A percentile compares a stretch with the other conserved stretches of the same genome.
These are phyloP conservation scores for Lophochroa leadbeateri DNA, from an alignment of 2,113 vertebrate genomes.

Conservation along the genomic window DNA sequence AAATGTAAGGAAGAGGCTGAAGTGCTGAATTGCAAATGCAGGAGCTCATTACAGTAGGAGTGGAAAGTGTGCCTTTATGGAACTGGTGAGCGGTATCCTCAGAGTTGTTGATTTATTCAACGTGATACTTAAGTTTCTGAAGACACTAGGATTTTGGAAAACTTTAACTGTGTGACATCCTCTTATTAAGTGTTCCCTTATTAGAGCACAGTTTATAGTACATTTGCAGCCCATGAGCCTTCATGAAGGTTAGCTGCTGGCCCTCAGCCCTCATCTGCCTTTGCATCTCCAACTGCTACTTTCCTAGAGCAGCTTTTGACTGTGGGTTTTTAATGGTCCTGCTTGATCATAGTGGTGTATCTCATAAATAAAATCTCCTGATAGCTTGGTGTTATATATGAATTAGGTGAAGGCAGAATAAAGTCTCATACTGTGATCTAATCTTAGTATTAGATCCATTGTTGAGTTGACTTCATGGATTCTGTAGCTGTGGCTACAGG, in stretches of 20 bases:
- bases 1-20: neutral
- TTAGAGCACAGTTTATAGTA: neutral
- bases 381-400: neutral
- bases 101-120: neutral
- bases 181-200: neutral
- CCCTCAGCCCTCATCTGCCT: neutral
- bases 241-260: neutral
- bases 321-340: neutral
- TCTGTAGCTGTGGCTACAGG: neutral
- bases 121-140: neutral
- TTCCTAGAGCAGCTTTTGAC: neutral
- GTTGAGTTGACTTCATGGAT: neutral
- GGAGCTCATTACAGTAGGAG: neutral
- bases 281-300: neutral
- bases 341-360: neutral
- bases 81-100: neutral
- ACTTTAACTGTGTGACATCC: neutral
- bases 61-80: neutral
- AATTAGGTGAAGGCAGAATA: neutral
- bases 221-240: neutral
- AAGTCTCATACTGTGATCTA: neutral
- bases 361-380: neutral
- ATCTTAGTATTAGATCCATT: neutral
- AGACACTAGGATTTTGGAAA: neutral
- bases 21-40: neutral